phyloP scores from a whole-genome alignment of 2,888 invertebrate genomes.

The Drosophila algonquin region DNA sequence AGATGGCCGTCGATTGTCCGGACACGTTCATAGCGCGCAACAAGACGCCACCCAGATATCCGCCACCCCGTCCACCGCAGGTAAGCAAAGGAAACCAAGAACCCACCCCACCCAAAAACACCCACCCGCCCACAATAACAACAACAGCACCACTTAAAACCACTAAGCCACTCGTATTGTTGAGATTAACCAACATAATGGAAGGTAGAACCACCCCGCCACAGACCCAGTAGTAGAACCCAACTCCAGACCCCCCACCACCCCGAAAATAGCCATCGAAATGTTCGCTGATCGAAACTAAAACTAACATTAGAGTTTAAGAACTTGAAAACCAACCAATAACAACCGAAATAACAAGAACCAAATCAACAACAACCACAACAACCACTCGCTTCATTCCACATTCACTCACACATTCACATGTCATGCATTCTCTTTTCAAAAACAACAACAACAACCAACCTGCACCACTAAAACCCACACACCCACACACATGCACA shows the following conservation, averaged over 20 bases:
- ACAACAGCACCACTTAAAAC: background rate
- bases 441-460: conserved; percentile 16
- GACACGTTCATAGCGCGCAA: conserved; percentile 95
- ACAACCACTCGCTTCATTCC: conserved; percentile 24
- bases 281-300: background rate
- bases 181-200: background rate
- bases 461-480: conserved; percentile 12
- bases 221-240: background rate
- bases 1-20: conserved; percentile 99
- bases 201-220: background rate
- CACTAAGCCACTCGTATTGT: background rate
- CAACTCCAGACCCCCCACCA: too few relatives aligned
- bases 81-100: conserved; percentile 81
- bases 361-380: conserved; percentile 7
- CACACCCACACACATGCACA: background rate
- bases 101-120: background rate
- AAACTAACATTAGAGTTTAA: background rate
- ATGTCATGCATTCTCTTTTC: conserved; percentile 45
- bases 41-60: conserved; percentile 96
- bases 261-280: background rate
- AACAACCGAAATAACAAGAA: conserved; percentile 18
- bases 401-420: conserved; percentile 33
- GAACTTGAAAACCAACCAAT: background rate
- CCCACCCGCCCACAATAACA: conserved; percentile 15
- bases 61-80: conserved; percentile 90